Evolutionary conservation across 2,888 invertebrate genomes (phyloP), one percentile per base, ranked within the genome.

Genomic region (Erannis defoliaria): DNA sequence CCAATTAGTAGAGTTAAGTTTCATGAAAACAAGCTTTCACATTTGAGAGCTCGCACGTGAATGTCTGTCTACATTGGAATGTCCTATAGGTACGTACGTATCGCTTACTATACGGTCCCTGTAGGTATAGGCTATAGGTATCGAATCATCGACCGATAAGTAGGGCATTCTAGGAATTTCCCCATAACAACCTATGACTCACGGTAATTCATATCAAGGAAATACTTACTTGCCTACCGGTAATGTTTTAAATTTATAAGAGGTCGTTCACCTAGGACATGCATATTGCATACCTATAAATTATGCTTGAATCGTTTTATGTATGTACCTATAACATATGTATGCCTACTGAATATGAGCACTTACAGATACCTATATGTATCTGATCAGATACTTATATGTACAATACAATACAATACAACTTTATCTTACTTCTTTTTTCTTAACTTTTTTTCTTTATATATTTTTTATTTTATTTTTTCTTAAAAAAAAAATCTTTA

Each of bases 261-360:
- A 23, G 77, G 73, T 75, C 76, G 66, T 75, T 77, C 71, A 74
- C 70, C 74, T 73, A 55, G 8, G 16, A 14, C 18, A 23, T 18
- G 2, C 5, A 16, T 23, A 33, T n/a, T 18, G 2, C 5, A 16
- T 23, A 33, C 18, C 19, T 33, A 33, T n/a, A n/a, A n/a, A n/a
- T n/a, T n/a, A n/a, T n/a, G n/a, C 12, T n/a, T n/a, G 2, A 1
- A 1, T 16, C n/a, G n/a, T n/a, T 19, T 1, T 12, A 21, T 42
- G 21, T 21, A 26, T 14, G 3, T 49, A 49, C 37, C 10, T 33
- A 56, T 23, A 29, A 1, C 1, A 18, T 16, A 10, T 37, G 50
- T 14, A 37, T 57, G 43, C 43, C 50, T 43, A 19, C 2, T 29
- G 38, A 55, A 37, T 45, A n/a, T n/a, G n/a, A n/a, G 55, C 18